These are phyloP conservation scores for Ceratina japonica DNA, from an alignment of 1,140 invertebrate species.

Conservation along the genomic window DNA sequence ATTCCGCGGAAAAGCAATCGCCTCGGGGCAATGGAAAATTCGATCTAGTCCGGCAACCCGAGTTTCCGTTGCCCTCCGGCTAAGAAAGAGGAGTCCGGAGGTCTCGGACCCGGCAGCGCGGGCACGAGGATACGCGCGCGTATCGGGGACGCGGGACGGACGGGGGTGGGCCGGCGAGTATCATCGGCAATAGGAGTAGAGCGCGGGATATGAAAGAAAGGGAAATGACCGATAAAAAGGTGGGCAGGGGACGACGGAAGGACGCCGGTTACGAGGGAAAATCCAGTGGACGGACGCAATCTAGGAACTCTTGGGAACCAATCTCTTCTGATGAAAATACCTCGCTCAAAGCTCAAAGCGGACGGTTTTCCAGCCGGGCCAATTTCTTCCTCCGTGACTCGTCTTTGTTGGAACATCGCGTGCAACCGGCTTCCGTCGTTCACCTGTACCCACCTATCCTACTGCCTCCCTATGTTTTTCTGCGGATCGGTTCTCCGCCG, in stretches of 20 bases:
- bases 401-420: slow-evolving; percentile 60
- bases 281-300: slow-evolving; percentile 62
- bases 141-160: background rate
- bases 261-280: slow-evolving; percentile 44
- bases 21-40: background rate
- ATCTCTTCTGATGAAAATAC: slow-evolving; percentile 71
- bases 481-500: too few species aligned
- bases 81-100: background rate
- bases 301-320: slow-evolving; percentile 69
- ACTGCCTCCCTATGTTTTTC: too few species aligned
- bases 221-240: slow-evolving; percentile 49
- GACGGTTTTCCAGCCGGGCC: slow-evolving; percentile 47
- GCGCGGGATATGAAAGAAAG: slow-evolving; percentile 28
- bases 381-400: slow-evolving; percentile 58
- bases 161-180: background rate
- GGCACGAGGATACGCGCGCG: slow-evolving; percentile 5
- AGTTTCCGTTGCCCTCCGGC: background rate
- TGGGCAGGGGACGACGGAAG: slow-evolving; percentile 17
- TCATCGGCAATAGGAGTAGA: slow-evolving; percentile 19
- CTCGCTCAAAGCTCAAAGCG: slow-evolving; percentile 59
- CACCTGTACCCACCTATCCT: background rate
- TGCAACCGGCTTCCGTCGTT: slow-evolving; percentile 8
- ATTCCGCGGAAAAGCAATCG: background rate
- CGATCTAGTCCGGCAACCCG: slow-evolving; percentile 4
- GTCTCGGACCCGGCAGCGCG: background rate